Conservation (phyloP, 2,888 invertebrate genomes). For the Epinotia brunnichana region DNA sequence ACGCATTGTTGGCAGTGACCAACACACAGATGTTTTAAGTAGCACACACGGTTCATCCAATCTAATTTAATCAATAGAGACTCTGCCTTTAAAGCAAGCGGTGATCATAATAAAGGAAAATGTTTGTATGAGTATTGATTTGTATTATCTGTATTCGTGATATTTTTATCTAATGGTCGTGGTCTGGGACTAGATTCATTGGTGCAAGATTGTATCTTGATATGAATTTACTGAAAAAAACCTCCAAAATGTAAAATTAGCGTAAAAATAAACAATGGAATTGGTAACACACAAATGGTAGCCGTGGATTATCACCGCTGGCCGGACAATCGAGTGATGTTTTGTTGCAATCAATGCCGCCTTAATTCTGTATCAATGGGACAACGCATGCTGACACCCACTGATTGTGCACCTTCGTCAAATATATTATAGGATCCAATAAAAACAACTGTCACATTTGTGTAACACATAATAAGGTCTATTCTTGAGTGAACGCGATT, state of each 20-base stretch:
- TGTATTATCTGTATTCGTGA: no score
- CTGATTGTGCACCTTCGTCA: slow-evolving; percentile 55
- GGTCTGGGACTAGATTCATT: no score
- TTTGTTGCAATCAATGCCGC: slow-evolving; percentile 78
- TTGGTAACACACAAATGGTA: slow-evolving; percentile 65
- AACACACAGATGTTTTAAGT: background rate
- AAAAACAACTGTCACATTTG: slow-evolving; percentile 45
- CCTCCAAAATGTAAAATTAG: slow-evolving; percentile 33
- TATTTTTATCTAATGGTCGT: no score
- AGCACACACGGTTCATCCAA: background rate
- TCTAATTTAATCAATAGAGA: no score
- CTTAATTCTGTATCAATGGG: slow-evolving; percentile 77
- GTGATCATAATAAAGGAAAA: background rate
- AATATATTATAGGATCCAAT: slow-evolving; percentile 41
- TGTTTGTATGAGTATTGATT: background rate
- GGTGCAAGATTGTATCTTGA: no score
- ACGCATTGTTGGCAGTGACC: background rate
- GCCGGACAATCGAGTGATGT: slow-evolving; percentile 74
- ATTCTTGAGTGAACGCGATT: slow-evolving; percentile 9
- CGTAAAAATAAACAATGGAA: slow-evolving; percentile 54
- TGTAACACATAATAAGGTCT: slow-evolving; percentile 49
- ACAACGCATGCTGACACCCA: slow-evolving; percentile 66
- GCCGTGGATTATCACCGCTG: slow-evolving; percentile 72
- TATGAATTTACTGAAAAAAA: background rate
- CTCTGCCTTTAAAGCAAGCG: no score